Base-by-base conservation (phyloP, 2,113 vertebrate genomes). In the Pseudolaguvia tuberculata region DNA sequence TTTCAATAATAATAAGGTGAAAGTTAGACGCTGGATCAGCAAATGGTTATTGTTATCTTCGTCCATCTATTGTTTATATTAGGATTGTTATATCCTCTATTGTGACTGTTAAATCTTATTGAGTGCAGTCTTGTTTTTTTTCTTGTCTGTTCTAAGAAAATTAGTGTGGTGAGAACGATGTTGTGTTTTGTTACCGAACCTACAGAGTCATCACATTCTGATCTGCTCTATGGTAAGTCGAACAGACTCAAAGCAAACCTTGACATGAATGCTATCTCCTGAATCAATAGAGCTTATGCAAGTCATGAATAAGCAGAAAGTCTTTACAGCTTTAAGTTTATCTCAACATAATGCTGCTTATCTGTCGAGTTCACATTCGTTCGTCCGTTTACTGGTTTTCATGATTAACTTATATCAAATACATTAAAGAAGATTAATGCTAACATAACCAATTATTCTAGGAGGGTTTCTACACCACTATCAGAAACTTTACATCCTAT, bases 271-370 rank as follows among this genome's bases (percentile, higher is more conserved):
- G 51, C 27, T 31, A 72, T 76, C 59, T 72, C 20, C 20, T 23
- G 27, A 68, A 73, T 74, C 79, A 74, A 77, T 72, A 51, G 23
- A 10, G 52, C 39, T 20, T 55, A 39, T 27, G 31, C 50, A 67
- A 59, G 15, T 20, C 58, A 58, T 47, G 58, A 80, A 77, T 58
- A 62, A 80, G 62, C 59, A 77, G 21, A 77, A 77, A 12, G 55
- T 68, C 72, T 66, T 55, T 56, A 7, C 51, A 35, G 56, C 20
- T n/a, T 45, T 67, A 35, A 35, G 31, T n/a, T n/a, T 35, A 3
- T 35, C 47, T 67, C 25, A 15, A 50, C 23, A 69, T 15, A 62
- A 4, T 35, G n/a, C n/a, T n/a, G n/a, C n/a, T n/a, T 6, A 6
- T 35, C 31, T 35, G 31, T 35, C 31, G n/a, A 66, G 69, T 72